phyloP scores from a whole-genome alignment of 2,113 vertebrate genomes.

The Oreocharis arfaki region DNA sequence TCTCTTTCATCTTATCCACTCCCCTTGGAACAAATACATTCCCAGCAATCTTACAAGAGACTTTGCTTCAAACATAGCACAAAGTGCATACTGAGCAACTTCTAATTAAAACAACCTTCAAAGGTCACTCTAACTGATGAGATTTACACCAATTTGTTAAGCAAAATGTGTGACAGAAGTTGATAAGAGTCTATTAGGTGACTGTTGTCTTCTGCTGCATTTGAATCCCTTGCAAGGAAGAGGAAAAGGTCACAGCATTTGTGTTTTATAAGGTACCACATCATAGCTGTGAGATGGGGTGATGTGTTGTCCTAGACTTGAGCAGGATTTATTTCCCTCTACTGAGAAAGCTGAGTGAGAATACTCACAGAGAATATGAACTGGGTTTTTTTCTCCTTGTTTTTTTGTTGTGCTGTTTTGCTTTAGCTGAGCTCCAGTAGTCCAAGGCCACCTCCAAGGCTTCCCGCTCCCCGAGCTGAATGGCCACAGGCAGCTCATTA shows the following conservation, averaged over 20 bases:
- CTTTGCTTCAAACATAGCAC: background rate
- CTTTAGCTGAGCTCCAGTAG: constrained; percentile 2
- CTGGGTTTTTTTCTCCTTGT: fast-evolving
- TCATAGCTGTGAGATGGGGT: background rate
- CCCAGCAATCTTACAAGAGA: background rate
- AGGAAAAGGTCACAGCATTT: background rate
- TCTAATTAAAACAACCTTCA: background rate
- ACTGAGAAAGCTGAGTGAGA: background rate
- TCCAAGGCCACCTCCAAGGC: constrained; percentile 56
- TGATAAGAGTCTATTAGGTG: background rate
- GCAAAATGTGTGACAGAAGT: background rate
- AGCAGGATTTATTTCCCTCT: background rate
- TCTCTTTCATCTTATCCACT: background rate
- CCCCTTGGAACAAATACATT: background rate
- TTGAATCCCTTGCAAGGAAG: background rate
- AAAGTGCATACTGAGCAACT: background rate
- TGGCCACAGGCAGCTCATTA: constrained; percentile 47
- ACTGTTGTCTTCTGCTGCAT: background rate
- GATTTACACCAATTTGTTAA: background rate
- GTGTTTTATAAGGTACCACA: background rate
- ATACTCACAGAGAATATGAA: background rate
- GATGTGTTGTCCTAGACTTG: background rate
- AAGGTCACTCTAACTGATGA: background rate
- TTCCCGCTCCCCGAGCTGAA: background rate
- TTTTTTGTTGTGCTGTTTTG: background rate